These are phyloP conservation scores for Ailuropoda melanoleuca DNA, from an alignment of 2,113 vertebrate genomes.

Conservation along the genomic window DNA sequence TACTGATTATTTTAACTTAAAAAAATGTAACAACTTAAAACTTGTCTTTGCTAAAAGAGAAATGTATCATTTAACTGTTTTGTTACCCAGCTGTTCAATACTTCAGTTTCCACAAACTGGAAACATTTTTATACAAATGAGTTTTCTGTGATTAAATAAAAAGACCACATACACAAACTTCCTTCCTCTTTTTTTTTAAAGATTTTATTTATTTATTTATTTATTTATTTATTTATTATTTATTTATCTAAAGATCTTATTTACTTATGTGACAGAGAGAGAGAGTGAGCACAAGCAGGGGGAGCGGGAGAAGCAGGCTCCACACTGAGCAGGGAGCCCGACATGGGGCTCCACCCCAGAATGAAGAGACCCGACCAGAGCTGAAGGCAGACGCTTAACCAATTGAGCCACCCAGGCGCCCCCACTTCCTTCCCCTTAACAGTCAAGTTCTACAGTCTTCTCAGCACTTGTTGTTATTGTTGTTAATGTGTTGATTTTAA, in stretches of 20 bases:
- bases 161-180: neutral
- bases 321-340: too few relatives aligned
- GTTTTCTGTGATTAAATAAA: neutral
- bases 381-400: too few relatives aligned
- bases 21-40: constrained; percentile 73
- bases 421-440: neutral
- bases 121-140: neutral
- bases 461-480: accelerated
- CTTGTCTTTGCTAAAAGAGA: constrained; percentile 74
- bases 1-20: constrained; percentile 78
- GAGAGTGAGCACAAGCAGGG: too few relatives aligned
- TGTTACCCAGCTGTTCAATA: constrained; percentile 76
- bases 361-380: too few relatives aligned
- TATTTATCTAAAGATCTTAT: too few relatives aligned
- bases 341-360: too few relatives aligned
- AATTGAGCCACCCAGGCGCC: too few relatives aligned
- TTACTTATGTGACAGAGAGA: too few relatives aligned
- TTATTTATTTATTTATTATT: too few relatives aligned
- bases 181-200: neutral
- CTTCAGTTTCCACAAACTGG: constrained; percentile 77
- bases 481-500: neutral
- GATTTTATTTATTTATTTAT: too few relatives aligned
- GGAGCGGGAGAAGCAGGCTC: too few relatives aligned
- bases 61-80: constrained; percentile 76
- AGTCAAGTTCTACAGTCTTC: neutral